Evolutionary conservation across 1,140 invertebrate species (phyloP), one percentile per base, ranked within the genome.

Genomic region (Zaprionus nigranus): DNA sequence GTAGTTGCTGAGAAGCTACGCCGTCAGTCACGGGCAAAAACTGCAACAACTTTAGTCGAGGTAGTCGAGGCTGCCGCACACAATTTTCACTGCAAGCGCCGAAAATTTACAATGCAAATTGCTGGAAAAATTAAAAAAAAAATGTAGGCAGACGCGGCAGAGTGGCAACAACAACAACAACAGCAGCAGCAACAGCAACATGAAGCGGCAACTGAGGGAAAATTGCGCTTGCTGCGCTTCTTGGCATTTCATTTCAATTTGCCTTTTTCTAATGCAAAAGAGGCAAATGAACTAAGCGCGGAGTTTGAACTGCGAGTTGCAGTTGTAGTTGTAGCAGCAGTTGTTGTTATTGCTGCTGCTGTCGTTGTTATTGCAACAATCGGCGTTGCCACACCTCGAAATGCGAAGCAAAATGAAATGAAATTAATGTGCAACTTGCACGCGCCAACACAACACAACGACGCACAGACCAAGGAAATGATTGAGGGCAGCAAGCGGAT

Each of bases 391-490:
- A 88, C 84, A 88, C 84, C 84, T 88, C 84, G 56, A 82, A 82
- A 85, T 70, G 72, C 72, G 70, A 86, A 78, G 74, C 80, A 60
- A 87, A 84, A 81, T 84, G 80, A 85, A 84, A 88, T 87, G 85
- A 84, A 88, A 88, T 88, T 90, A 88, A 88, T 90, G 85, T 88
- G 85, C 81, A 90, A 75, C 81, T 88, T 81, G 81, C 85, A 88
- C 85, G 81, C 84, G 78, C 81, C 84, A 79, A 69, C 73, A 87
- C 79, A 62, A 15, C 36, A 15, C 12, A 28, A 56, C 62, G 56
- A 67, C 69, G 30, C 62, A 58, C 70, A 58, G 69, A 43, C 67
- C 30, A 53, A 40, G 40, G 61, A 64, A 26, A 30, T 57, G 36
- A 49, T 49, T 38, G 36, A 38, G 43, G 46, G 26, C 22, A 22